These are phyloP conservation scores for Atta cephalotes DNA, from an alignment of 1,140 invertebrate species.

Conservation along the genomic window DNA sequence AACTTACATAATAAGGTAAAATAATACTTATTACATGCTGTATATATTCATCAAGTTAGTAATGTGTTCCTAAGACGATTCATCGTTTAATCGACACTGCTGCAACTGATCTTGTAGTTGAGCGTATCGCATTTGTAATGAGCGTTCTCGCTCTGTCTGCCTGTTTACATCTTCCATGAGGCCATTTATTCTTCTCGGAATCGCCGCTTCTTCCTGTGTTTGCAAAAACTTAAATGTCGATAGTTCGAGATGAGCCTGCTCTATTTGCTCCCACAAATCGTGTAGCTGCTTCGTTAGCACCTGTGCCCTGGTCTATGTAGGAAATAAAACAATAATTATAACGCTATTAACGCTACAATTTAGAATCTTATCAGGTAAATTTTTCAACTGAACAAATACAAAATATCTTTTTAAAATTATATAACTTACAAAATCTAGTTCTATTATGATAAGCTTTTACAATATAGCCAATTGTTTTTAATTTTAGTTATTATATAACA, in stretches of 20 bases:
- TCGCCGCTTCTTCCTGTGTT: conserved; percentile 95
- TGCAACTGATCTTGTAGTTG: conserved; percentile 89
- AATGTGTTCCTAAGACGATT: conserved; percentile 17
- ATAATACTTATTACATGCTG: conserved; percentile 23
- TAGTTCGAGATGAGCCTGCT: conserved; percentile 95
- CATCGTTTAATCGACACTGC: conserved; percentile 75
- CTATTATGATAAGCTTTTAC: background rate
- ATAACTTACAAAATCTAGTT: background rate
- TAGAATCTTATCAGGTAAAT: background rate
- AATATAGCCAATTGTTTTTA: background rate
- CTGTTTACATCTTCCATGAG: conserved; percentile 96
- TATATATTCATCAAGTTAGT: background rate
- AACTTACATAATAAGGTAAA: background rate
- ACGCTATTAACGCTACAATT: background rate
- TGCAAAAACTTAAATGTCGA: conserved; percentile 97
- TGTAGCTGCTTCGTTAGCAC: conserved; percentile 96
- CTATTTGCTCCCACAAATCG: conserved; percentile 95
- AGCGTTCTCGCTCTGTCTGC: conserved; percentile 96
- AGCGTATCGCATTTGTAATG: conserved; percentile 93
- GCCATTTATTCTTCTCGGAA: conserved; percentile 95
- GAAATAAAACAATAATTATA: conserved; percentile 44
- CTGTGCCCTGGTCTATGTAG: conserved; percentile 91
- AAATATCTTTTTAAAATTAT: background rate
- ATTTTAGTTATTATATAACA: conserved; percentile 6
- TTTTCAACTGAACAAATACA: background rate